phyloP scores from a whole-genome alignment of 2,797 vertebrate genomes.

The Anolis apletophallus region DNA sequence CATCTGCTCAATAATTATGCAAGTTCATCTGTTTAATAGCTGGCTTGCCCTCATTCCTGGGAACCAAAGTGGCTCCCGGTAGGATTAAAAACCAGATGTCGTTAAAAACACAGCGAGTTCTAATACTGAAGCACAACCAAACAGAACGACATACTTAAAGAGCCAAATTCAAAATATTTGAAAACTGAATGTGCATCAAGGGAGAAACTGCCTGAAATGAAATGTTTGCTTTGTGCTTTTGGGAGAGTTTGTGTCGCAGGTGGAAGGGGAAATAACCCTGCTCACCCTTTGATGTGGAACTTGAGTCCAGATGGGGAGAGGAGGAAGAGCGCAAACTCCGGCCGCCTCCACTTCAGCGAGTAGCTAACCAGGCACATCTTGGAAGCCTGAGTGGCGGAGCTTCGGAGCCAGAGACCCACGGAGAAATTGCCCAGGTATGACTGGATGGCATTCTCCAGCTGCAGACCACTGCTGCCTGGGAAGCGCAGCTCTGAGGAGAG shows the following conservation, averaged over 20 bases:
- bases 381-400: not conserved
- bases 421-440: slow-evolving; percentile 41
- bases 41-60: too few species aligned
- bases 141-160: too few species aligned
- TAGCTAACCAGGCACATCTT: slow-evolving; percentile 43
- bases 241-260: not conserved
- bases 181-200: too few species aligned
- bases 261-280: fast-evolving
- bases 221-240: too few species aligned
- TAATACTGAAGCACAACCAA: too few species aligned
- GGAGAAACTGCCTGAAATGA: not conserved
- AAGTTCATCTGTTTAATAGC: too few species aligned
- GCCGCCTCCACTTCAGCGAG: not conserved
- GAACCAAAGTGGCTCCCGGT: too few species aligned
- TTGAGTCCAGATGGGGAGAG: slow-evolving; percentile 39
- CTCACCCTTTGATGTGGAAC: slow-evolving; percentile 40
- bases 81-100: too few species aligned
- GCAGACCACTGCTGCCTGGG: not conserved
- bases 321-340: slow-evolving; percentile 38
- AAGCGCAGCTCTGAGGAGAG: slow-evolving; percentile 37
- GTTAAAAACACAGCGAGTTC: too few species aligned
- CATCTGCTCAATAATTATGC: not conserved
- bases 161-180: too few species aligned
- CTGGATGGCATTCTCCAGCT: slow-evolving; percentile 15
- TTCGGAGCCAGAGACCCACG: slow-evolving; percentile 41